phyloP scores from a whole-genome alignment of 2,113 vertebrate genomes.

The Mus spicilegus region DNA sequence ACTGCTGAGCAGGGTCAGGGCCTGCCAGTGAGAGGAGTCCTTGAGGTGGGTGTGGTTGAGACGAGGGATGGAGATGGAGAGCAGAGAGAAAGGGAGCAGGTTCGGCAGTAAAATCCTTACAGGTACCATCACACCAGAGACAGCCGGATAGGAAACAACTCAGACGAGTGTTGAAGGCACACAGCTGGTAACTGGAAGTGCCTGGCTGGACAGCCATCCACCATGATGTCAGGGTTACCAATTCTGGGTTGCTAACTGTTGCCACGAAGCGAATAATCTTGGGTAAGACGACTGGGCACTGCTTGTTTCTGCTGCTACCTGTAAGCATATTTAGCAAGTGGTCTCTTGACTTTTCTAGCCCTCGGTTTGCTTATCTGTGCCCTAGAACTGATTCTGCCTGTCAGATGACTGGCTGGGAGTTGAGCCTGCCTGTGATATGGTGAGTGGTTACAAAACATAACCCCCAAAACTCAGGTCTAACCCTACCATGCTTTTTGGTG shows the following conservation, averaged over 20 bases:
- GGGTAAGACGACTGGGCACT: not conserved
- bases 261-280: not conserved
- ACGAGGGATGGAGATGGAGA: not conserved
- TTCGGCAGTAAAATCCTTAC: not conserved
- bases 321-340: not conserved
- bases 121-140: too few relatives aligned
- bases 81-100: not conserved
- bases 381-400: not conserved
- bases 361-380: not conserved
- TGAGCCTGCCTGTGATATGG: not conserved
- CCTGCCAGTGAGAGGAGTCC: not conserved
- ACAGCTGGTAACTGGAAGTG: not conserved
- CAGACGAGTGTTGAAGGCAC: not conserved
- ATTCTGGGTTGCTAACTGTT: not conserved
- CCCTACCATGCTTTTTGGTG: not conserved
- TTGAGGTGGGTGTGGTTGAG: not conserved
- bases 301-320: not conserved
- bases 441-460: not conserved
- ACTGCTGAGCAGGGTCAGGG: not conserved
- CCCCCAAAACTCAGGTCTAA: not conserved
- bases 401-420: not conserved
- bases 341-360: not conserved
- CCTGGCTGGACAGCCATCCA: not conserved
- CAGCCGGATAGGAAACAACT: not conserved
- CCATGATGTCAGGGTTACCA: not conserved